Base-by-base conservation (phyloP, 2,888 invertebrate species). In the Troglohyphantes excavatus region DNA sequence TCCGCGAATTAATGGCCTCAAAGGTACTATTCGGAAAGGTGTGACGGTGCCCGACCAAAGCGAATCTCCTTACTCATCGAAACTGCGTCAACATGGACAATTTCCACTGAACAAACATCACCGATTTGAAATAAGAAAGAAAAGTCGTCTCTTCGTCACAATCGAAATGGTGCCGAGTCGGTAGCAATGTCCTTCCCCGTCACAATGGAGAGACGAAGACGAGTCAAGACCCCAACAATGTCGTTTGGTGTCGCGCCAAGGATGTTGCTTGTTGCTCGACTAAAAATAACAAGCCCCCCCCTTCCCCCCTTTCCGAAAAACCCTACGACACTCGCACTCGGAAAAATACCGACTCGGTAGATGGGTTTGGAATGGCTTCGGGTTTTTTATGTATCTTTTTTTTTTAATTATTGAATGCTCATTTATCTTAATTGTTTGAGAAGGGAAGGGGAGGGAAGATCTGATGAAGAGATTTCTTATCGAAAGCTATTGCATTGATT, bases 261-360 rank as follows among this genome's bases (percentile, higher is more conserved):
- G 82, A 89, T 76, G 88, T 82, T 81, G 72, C 87, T 81, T 81
- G 87, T 88, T 82, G 88, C 82, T 0, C 53, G 82, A 83, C 88
- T 89, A 89, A 89, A 89, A 89, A 89, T 89, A 89, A 83, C 82
- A 43, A 13, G 13, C 39, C 13, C 13, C 9, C 3, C 39, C 39
- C 13, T 13, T 13, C 13, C 9, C 3, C 39, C 39, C 13, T 13
- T 13, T 39, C 39, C 13, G 39, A 39, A 67, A 75, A 87, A 72
- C 75, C 65, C 79, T 26, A n/a, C 53, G 63, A 65, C 73, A 27
- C 70, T 87, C 61, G 88, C 88, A 75, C 46, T 68, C 67, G 68
- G 33, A 29, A 76, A 76, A 13, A 67, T 53, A 59, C 53, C 33
- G 59, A 39, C 61, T 72, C 33, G 39, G 70, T 72, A 33, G 61